These are phyloP conservation scores for Sphaeramia orbicularis DNA, from an alignment of 2,797 vertebrate species.

Conservation along the genomic window DNA sequence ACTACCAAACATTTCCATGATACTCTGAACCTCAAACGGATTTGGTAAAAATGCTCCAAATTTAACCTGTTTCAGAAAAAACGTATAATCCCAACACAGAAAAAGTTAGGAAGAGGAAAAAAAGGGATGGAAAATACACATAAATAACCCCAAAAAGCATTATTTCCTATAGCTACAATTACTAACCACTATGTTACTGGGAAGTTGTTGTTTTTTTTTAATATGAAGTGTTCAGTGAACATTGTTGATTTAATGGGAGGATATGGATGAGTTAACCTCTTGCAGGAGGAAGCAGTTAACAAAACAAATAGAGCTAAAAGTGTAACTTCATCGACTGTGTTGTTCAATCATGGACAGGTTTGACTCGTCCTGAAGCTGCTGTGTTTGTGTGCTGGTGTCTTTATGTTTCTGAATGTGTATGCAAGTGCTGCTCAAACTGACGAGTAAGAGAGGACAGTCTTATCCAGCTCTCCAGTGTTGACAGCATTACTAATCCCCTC, in stretches of 20 bases:
- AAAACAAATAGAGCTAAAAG: conserved; percentile 28
- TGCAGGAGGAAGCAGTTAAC: conserved; percentile 7
- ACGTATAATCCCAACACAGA: too few species aligned
- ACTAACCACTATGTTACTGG: neutral
- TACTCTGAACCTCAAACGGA: too few species aligned
- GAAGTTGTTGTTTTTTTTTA: neutral
- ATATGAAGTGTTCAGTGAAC: neutral
- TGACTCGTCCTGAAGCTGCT: conserved; percentile 32
- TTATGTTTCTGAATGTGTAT: conserved; percentile 72
- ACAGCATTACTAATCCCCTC: conserved; percentile 98
- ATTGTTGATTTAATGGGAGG: neutral
- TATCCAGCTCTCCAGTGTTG: conserved; percentile 95
- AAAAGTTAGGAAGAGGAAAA: too few species aligned
- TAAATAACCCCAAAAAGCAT: too few species aligned
- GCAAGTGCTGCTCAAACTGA: conserved; percentile 80
- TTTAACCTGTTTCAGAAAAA: too few species aligned
- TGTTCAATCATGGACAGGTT: conserved; percentile 40
- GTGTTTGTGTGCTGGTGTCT: conserved; percentile 63
- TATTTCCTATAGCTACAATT: too few species aligned
- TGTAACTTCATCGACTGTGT: conserved; percentile 28
- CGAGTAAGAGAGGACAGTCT: conserved; percentile 88
- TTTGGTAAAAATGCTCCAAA: too few species aligned
- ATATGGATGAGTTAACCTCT: conserved; percentile 7
- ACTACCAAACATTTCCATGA: too few species aligned
- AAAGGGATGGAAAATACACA: too few species aligned